Evolutionary conservation across 1,140 invertebrate species (phyloP), one percentile per base, ranked within the genome.

Genomic region (Palaemon carinicauda): DNA sequence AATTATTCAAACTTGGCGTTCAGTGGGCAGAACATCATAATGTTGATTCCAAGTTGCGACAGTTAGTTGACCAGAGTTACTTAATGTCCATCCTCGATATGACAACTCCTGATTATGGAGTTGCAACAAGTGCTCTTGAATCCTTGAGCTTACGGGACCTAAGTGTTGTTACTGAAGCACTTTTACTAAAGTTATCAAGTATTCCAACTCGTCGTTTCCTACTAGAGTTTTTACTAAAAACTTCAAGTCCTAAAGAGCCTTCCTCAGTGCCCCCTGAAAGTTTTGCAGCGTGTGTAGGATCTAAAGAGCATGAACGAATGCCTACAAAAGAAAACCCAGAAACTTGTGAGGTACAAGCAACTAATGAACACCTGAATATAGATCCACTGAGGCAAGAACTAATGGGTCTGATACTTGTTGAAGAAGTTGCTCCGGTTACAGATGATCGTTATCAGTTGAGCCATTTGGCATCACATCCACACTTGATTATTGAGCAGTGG

Each of bases 401-500:
- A 17, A 87, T 87, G 85, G 85, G 85, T 29, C 69, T 87, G 5
- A 50, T 87, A 12, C 31, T 87, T 50, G 71, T 87, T 52, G 85
- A 82, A 19, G 85, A 75, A 56, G 74, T 87, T 17, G 85, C 71
- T n/a, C 78, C 85, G 24, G 52, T 41, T n/a, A 54, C 53, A 41
- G 21, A 71, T 33, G 85, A 87, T 51, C 75, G 80, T 29, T 87
- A 77, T 29, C 85, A 87, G 33, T 56, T 87, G 21, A 81, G 80
- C 19, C 85, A 81, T 29, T 77, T 87, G 60, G 80, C 54, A 24
- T 56, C 71, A 7, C n/a, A 79, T 19, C 85, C 85, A 52, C 79
- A 81, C 19, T 80, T 87, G 1, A 87, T 87, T 19, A 65, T 87
- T 50, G 85, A 87, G 51, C 85, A 87, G 79, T 87, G 85, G 85